Evolutionary conservation across 1,140 invertebrate species (phyloP), one percentile per base, ranked within the genome.

Genomic region (Drosophila sulfurigaster): DNA sequence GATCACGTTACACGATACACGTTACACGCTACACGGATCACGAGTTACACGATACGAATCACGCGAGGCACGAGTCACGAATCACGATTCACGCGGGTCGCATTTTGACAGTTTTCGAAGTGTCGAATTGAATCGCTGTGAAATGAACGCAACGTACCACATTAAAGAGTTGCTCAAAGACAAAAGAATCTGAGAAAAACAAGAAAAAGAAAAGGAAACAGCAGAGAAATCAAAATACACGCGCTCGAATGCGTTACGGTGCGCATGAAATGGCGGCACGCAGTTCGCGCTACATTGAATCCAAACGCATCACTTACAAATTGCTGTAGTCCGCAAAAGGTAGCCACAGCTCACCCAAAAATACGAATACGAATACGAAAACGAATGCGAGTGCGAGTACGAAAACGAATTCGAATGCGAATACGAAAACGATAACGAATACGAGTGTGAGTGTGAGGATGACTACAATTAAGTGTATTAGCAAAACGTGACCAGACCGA

Each of bases 261-360:
- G 81, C 83, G 83, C 83, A 83, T 89, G 85, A 88, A 77, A 88
- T 88, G 85, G 85, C 85, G 85, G 85, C 85, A 88, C 85, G 85
- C 85, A 89, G 78, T 89, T 88, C 85, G 78, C 85, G 85, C 81
- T 89, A 88, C 85, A 88, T 89, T 88, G 87, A 85, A 74, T 89
- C 68, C 64, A 77, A 88, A 79, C 78, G 71, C 78, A 78, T 70
- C 78, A 66, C 56, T 75, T 70, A 72, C 85, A 79, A 81, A 72
- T 82, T 74, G 76, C 67, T 89, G 57, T 88, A 88, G 85, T 81
- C 71, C 64, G 67, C 58, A 54, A 79, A 87, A 82, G 82, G 79
- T 87, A 79, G 63, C 28, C 71, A 46, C 48, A 28, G 13, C 41
- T 48, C 25, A 48, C 20, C 45, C 32, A 49, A 52, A 5, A n/a